Base-by-base conservation (phyloP, 2,888 invertebrate genomes). In the Hypomecis punctinalis region DNA sequence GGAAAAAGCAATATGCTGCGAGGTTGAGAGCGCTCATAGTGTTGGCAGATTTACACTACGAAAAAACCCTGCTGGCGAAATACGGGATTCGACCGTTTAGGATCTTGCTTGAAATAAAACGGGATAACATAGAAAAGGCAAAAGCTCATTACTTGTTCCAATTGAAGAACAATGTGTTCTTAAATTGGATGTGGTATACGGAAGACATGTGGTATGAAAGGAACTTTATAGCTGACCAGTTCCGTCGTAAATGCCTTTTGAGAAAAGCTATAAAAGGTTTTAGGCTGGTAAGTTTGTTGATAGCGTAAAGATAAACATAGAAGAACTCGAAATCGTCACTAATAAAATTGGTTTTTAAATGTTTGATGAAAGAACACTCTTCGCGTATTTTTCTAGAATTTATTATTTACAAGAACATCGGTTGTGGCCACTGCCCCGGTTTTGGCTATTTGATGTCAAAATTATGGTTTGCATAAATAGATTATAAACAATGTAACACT, bases 211-310 rank as follows among this genome's bases (percentile, higher is more conserved):
- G 91, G 81, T 89, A 88, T 51, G 89, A 93, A 67, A 94, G 95
- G 76, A 89, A 93, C 76, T 84, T 86, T 70, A 91, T 89, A 63
- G 96, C 96, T 0, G 91, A 94, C 64, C 83, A 94, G 33, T 93
- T 94, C 73, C 90, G 93, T 73, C 83, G 91, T 9, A 91, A 85
- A 64, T 94, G 91, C 48, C 67, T 94, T 10, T 83, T 94, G 54
- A 83, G 82, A 39, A 92, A 82, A 71, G 78, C 78, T 7, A 90
- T 96, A 2, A 61, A 76, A 6, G 79, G 79, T 6, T 95, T 96
- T 89, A 85, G 86, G 73, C 76, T 80, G 80, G 94, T 94, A 77
- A 65, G 70, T 40, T 10, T 10, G 5, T 43, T 43, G 11, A 43
- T 43, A 43, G 9, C 10, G 8, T 40, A 40, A 8, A 40, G 4